These are phyloP conservation scores for Clavelina lepadiformis DNA, from an alignment of 23 tunicate genomes.

Conservation along the genomic window DNA sequence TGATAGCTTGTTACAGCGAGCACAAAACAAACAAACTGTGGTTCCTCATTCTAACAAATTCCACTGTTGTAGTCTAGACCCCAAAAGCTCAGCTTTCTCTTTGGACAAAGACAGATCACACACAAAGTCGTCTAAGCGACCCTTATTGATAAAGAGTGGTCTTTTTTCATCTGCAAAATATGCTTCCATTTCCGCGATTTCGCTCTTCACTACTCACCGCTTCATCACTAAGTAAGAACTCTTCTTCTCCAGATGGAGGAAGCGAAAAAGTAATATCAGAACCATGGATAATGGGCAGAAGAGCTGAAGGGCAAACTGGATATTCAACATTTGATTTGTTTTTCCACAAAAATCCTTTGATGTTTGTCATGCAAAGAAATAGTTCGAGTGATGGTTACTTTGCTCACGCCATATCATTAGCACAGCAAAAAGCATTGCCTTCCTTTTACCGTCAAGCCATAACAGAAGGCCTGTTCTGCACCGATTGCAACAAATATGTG, in stretches of 20 bases:
- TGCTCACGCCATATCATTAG: conserved; percentile 41
- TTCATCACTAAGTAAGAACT: conserved; percentile 8
- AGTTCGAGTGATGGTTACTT: conserved; percentile 18
- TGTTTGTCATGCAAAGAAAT: conserved; percentile 33
- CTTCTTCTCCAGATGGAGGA: conserved; percentile 13
- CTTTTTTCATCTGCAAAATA: conserved; percentile 1
- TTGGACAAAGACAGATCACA: conserved; percentile 34
- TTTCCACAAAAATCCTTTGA: conserved; percentile 17
- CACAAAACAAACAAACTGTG: conserved; percentile 23
- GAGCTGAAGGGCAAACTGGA: conserved; percentile 16
- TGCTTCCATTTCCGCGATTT: conserved; percentile 11
- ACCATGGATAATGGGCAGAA: conserved; percentile 21
- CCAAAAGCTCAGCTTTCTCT: conserved; percentile 30
- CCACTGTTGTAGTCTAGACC: conserved; percentile 37
- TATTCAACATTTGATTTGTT: conserved; percentile 16
- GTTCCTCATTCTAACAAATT: conserved; percentile 31
- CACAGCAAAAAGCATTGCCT: conserved; percentile 38
- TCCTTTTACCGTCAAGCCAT: conserved; percentile 37
- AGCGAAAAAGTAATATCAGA: conserved; percentile 8
- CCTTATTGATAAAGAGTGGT: conserved; percentile 31
- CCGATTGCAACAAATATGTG: conserved; percentile 43
- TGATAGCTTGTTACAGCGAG: conserved; percentile 15
- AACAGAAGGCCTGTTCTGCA: conserved; percentile 36
- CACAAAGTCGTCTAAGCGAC: conserved; percentile 16
- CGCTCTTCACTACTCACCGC: conserved; percentile 1